Evolutionary conservation across 2,888 invertebrate species (phyloP), one percentile per base, ranked within the genome.

Genomic region (Drosophila helvetica): DNA sequence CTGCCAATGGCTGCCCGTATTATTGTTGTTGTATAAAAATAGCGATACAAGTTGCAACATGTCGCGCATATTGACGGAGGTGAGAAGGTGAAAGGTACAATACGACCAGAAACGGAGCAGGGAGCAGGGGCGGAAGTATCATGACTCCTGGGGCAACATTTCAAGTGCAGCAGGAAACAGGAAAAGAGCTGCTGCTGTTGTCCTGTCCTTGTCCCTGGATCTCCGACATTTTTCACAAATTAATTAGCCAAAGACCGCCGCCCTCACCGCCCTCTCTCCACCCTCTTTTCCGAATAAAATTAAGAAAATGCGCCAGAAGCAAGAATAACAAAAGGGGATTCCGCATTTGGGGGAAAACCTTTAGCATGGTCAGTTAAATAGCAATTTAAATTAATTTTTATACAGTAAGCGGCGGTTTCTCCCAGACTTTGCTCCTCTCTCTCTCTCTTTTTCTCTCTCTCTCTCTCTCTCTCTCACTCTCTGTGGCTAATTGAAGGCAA

Each of bases 371-470:
- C 83, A 80, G 83, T 83, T 83, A 86, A 86, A 83, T 83, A 80
- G 80, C 86, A 65, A 83, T 83, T 86, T 77, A 83, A 83, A 86
- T 86, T 83, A 80, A 83, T 83, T 83, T 86, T 83, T 80, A 75
- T 80, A 72, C 80, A 82, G 68, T 79, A 67, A 85, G 75, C 63
- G 50, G 60, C 63, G 51, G 60, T 38, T 74, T 50, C 63, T 51
- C 60, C 59, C 56, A 54, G 52, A 51, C 69, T 30, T 38, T 6
- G 1, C 6, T 6, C 25, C 47, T 52, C 50, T 6, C 50, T 52
- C 47, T 50, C 61, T 22, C 22, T 22, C 6, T n/a, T n/a, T n/a
- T n/a, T 0, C 22, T 22, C 22, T 0, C 22, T 22, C 22, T 22
- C 22, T 27, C 50, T 50, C 47, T 50, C 59, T 0, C 22, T 22